These are phyloP conservation scores for Lepus oiostolus DNA, from an alignment of 2,797 vertebrate species.

Conservation along the genomic window DNA sequence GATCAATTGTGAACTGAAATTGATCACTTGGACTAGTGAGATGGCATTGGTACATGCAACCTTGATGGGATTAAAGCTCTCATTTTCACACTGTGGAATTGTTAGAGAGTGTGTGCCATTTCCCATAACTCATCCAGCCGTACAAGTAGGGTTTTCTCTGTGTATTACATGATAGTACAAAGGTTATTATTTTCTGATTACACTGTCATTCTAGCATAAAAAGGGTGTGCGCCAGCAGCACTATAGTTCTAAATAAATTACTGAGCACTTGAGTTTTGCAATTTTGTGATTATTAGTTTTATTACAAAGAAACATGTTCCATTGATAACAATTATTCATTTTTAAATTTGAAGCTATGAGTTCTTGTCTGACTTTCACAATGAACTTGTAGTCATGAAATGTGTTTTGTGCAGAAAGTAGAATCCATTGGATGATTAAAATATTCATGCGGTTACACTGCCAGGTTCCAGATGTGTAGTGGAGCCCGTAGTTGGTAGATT, in stretches of 20 bases:
- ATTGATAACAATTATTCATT: conserved; percentile 41
- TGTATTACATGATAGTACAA: neutral
- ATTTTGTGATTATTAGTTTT: conserved; percentile 30
- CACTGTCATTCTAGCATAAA: neutral
- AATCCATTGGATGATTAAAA: neutral
- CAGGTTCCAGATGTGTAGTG: neutral
- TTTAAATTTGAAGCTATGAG: conserved; percentile 29
- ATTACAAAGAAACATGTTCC: conserved; percentile 36
- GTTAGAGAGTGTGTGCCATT: neutral
- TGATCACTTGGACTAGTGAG: too few species aligned
- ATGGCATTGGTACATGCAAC: too few species aligned
- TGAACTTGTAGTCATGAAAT: neutral
- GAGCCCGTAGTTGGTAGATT: neutral
- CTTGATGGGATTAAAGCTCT: too few species aligned
- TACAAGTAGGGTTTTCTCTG: neutral
- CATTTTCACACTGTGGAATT: neutral
- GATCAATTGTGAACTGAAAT: too few species aligned
- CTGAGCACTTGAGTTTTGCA: neutral
- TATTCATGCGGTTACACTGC: neutral
- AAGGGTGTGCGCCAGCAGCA: neutral
- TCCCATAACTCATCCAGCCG: neutral
- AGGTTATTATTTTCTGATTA: conserved; percentile 1
- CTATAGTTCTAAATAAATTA: conserved; percentile 27
- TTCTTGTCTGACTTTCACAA: conserved; percentile 25
- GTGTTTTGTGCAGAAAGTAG: neutral